Evolutionary conservation across 2,113 vertebrate species (phyloP), one percentile per base, ranked within the genome.

Genomic region (Epinephelus lanceolatus): DNA sequence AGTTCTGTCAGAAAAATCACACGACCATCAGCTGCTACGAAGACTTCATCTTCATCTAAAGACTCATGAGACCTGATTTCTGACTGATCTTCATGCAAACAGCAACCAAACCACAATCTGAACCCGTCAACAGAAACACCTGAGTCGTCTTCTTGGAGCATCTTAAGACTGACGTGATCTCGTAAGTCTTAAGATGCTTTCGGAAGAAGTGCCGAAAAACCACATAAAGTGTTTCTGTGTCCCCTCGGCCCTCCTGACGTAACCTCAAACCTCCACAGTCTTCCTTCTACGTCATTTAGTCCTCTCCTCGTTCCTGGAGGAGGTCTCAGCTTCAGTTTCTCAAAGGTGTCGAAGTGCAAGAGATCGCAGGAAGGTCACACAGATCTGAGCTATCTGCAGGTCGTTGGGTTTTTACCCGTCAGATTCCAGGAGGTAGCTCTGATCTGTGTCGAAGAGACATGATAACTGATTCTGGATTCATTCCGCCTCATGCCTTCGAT

Each of bases 261-360:
- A 30, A 61, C 79, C 57, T 52, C 53, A 25, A 15, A 27, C 63
- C 47, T 3, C 60, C 30, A 17, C 62, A 52, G 83, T 76, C 81
- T 81, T 82, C 81, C 84, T 51, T 8, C n/a, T 49, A 4, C 27
- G 3, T 55, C 10, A 1, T 56, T 61, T 8, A 2, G 30, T 82
- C 23, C 56, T 47, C 27, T 4, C 1, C 13, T 0, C 14, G 55
- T 82, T 84, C 81, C 75, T 19, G 71, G 1, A 63, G 47, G 51
- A 81, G 73, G 42, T 75, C 67, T 59, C 0, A 0, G 71, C 47
- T 37, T 60, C n/a, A 9, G 42, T 73, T 63, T 19, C 68, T 86
- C 45, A 51, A 74, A 71, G 19, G 2, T 8, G 51, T 61, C 13
- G 19, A 75, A 70, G 72, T 4, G 1, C 30, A 3, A 47, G 42